phyloP scores from a whole-genome alignment of 2,888 invertebrate species.

The Drosophila kuntzei region DNA sequence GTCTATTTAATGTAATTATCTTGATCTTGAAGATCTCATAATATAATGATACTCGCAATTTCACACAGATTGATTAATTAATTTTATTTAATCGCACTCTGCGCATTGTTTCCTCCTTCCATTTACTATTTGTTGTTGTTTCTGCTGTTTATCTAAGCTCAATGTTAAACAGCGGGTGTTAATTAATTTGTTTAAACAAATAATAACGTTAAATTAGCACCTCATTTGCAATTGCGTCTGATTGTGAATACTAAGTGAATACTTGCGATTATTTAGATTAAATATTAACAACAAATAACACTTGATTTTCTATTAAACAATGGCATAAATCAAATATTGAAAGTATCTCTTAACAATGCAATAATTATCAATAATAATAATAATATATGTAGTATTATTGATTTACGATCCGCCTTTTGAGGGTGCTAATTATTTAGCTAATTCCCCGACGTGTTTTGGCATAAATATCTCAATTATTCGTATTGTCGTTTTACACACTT shows the following conservation, averaged over 20 bases:
- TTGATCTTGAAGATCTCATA: conserved; percentile 9
- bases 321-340: conserved; percentile 28
- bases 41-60: conserved; percentile 29
- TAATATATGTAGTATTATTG: too few relatives aligned
- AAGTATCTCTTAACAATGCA: conserved; percentile 5
- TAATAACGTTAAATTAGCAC: conserved; percentile 26
- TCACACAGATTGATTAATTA: conserved; percentile 64
- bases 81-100: conserved; percentile 53
- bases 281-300: conserved; percentile 8
- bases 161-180: conserved; percentile 69
- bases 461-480: conserved; percentile 20
- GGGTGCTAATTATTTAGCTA: conserved; percentile 5
- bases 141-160: conserved; percentile 27
- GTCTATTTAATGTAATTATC: conserved; percentile 11
- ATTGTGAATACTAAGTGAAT: conserved; percentile 5
- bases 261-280: conserved; percentile 2
- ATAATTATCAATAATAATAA: not conserved
- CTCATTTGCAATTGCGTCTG: conserved; percentile 26
- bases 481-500: conserved; percentile 3
- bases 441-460: conserved; percentile 15
- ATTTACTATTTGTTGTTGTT: conserved; percentile 23
- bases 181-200: conserved; percentile 69
- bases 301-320: not conserved
- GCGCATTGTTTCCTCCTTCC: conserved; percentile 52
- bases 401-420: conserved; percentile 29